Evolutionary conservation across 2,888 invertebrate genomes (phyloP).

Genomic region (Dasysyrphus albostriatus): DNA sequence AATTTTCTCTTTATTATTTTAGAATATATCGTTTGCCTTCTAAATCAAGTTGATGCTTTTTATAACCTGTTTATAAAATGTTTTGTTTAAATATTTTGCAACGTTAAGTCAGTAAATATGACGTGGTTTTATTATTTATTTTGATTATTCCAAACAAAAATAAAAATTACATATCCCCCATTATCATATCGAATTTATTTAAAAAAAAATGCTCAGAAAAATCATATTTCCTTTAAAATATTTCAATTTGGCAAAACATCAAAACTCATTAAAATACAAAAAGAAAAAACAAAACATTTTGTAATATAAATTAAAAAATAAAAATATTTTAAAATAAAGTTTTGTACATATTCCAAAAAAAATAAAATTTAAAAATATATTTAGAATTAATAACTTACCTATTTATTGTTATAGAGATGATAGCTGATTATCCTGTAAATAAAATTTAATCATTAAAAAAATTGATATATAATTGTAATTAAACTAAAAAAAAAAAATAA

Average conservation of each 20-base stretch:
- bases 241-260: slow-evolving; percentile 16
- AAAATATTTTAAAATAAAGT: slow-evolving; percentile 1
- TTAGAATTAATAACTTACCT: not conserved
- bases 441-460: slow-evolving; percentile 5
- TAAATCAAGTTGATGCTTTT: too few relatives aligned
- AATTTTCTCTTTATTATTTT: too few relatives aligned
- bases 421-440: slow-evolving; percentile 57
- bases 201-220: slow-evolving; percentile 12
- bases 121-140: too few relatives aligned
- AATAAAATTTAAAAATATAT: not conserved
- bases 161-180: not conserved
- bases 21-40: too few relatives aligned
- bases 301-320: slow-evolving; percentile 10
- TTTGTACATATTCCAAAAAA: slow-evolving; percentile 9
- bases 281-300: not conserved
- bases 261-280: slow-evolving; percentile 9
- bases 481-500: not conserved
- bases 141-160: not conserved
- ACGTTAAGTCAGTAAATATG: too few relatives aligned
- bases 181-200: slow-evolving; percentile 13
- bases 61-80: too few relatives aligned
- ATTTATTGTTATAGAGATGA: slow-evolving; percentile 15
- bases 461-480: slow-evolving; percentile 29
- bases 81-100: too few relatives aligned
- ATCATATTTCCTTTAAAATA: not conserved